Evolutionary conservation across 2,797 vertebrate genomes (phyloP), one percentile per base, ranked within the genome.

Genomic region (Muscicapa striata): DNA sequence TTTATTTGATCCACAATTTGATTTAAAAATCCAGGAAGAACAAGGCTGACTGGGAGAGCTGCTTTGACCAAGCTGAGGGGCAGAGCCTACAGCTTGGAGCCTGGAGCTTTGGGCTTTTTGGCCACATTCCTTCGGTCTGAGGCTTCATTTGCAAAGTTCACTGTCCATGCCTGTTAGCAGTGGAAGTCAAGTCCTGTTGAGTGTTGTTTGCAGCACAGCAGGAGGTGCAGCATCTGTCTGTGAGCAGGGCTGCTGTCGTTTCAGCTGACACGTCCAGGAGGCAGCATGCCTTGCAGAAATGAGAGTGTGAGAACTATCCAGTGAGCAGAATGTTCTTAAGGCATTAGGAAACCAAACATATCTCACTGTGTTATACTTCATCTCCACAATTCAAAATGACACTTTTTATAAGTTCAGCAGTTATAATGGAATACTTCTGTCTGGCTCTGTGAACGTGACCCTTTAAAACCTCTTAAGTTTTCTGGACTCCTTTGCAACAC

Each of bases 161-260:
- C 4, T 80, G 94, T 88, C 91, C 80, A 6, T 97, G 97, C 96
- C 97, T 95, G 91, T 96, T 87, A 96, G 97, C 97, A 52, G 66
- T 87, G 95, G 51, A 97, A 98, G 97, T 97, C 97, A 97, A 96
- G 82, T 97, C 96, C 80, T 76, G 94, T 97, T 88, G 94, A 96
- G 95, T 77, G 92, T 94, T 73, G 68, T 94, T 94, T 92, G 86
- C 73, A 94, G 93, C 92, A 15, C 94, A 90, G 95, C 87, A 78
- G 96, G 95, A 96, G 94, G 76, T 76, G 59, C 93, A 88, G 97
- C 95, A 80, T 83, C 94, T 88, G 78, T 95, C 97, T 96, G 29
- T 79, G 95, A 87, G 2, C 4, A n/a, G 96, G 85, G 84, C 87
- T 96, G 79, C 89, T 96, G 97, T 96, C 95, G 87, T 70, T 79